Conservation (phyloP, 2,113 vertebrate species). For the Chionodraco myersi region DNA sequence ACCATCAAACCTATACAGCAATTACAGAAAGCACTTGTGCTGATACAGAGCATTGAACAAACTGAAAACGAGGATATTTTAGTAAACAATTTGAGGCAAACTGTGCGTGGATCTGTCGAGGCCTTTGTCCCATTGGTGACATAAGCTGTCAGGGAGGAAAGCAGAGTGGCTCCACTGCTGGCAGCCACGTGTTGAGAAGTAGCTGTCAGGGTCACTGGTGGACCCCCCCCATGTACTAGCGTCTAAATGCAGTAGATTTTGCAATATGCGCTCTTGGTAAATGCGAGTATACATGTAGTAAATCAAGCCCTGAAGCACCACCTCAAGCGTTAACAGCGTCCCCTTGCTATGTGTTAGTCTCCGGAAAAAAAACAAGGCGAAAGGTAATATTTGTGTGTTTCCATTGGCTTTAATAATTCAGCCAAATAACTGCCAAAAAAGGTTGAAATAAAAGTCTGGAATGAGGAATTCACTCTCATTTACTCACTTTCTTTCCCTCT, state of each 20-base stretch:
- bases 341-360: constrained; percentile 9
- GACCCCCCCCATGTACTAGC: constrained; percentile 29
- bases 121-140: constrained; percentile 1
- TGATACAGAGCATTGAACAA: constrained; percentile 32
- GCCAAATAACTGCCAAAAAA: constrained; percentile 3
- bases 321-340: constrained; percentile 65
- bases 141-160: constrained; percentile 24
- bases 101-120: not conserved
- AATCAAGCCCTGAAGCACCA: constrained; percentile 60
- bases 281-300: constrained; percentile 60
- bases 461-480: constrained; percentile 3
- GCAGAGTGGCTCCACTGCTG: constrained; percentile 27
- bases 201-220: constrained; percentile 54
- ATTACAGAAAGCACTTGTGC: constrained; percentile 52
- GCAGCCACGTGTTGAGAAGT: constrained; percentile 47
- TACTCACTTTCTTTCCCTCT: constrained; percentile 14
- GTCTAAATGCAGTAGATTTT: constrained; percentile 51
- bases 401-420: constrained; percentile 11
- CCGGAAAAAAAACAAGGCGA: constrained; percentile 3
- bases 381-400: constrained; percentile 13
- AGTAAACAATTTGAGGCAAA: constrained; percentile 27
- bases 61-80: constrained; percentile 28
- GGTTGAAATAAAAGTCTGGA: constrained; percentile 11
- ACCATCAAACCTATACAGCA: constrained; percentile 61
- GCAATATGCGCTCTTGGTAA: constrained; percentile 45